Evolutionary conservation across 2,888 invertebrate genomes (phyloP), one percentile per base, ranked within the genome.

Genomic region (Sussaba pulchella): DNA sequence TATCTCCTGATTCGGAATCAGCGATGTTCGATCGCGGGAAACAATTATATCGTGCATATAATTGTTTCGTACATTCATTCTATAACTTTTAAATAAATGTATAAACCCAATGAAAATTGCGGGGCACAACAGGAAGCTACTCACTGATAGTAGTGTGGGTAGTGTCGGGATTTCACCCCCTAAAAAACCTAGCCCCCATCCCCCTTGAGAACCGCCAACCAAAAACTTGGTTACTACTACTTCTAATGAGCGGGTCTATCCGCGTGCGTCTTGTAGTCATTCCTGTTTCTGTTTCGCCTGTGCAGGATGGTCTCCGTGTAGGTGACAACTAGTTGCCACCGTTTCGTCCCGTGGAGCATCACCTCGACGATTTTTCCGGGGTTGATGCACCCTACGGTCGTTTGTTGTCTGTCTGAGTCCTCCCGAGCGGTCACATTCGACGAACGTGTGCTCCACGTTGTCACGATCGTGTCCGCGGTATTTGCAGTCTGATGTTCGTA

Each of bases 371-470:
- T 72, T 50, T 69, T 80, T 8, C 73, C 72, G 6, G 77, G 70
- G 24, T 43, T 73, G 66, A 78, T 52, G 52, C 17, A 14, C 24
- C 66, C 50, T 1, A 50, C 36, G 52, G 9, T 67, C 41, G 39
- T 21, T n/a, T 41, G 17, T 26, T 26, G 21, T 10, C 1, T 26
- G 54, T 69, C 52, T 52, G 1, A 39, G 50, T 50, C 8, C 39
- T 41, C 39, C 39, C 24, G 72, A 83, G 9, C 54, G 26, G 41
- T 57, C 52, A 17, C 81, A 81, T 6, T n/a, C 45, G 57, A 78
- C 78, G 24, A 82, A 72, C 5, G 82, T 80, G 47, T 82, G 82
- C 10, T 54, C 26, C 24, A 9, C 19, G 19, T 19, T 19, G 26
- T 54, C n/a, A 2, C n/a, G 10, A 26, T 24, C 54, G 54, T 26